Base-by-base conservation (phyloP, 2,113 vertebrate genomes). In the Thomomys bottae region DNA sequence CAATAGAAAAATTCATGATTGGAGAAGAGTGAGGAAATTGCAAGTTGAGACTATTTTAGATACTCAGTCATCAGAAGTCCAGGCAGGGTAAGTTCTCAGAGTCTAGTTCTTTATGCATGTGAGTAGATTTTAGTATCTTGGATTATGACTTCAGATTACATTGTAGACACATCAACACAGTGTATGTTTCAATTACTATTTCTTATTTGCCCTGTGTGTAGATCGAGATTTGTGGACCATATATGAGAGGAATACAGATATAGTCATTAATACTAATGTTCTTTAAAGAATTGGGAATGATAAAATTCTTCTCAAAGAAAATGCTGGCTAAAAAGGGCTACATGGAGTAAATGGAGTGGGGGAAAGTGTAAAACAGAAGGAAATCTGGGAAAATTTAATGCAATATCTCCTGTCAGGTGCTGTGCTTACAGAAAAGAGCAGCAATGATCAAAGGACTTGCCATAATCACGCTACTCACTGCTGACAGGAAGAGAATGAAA, bases 351-450 rank as follows among this genome's bases (percentile, higher is more conserved):
- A 90, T 23, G 2, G 88, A 87, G 17, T 64, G 32, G 80, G 24
- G 76, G 12, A 73, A 63, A 89, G 78, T 64, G 8, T n/a, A 64
- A 85, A 88, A 21, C 49, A 87, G 85, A 40, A 72, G 24, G 28
- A 89, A 87, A 88, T 26, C 71, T 90, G 83, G n/a, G 30, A 84
- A 83, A 67, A 61, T 87, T 87, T 96, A 96, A 95, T 84, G 86
- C 95, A 84, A 3, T 81, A 26, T 68, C 17, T 87, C 49, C 54
- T 92, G 90, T 88, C 92, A 95, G 70, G 30, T 18, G 66, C 63
- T 80, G 82, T 68, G 63, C 72, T 87, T 87, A 30, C 1, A 71
- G 68, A 67, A 90, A 90, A 93, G 45, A 79, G 54, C 54, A 83
- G 63, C 80, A 78, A 59, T 40, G 63, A 94, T 88, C 87, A 92